phyloP scores from a whole-genome alignment of 2,113 vertebrate species.

The Lonchura striata region DNA sequence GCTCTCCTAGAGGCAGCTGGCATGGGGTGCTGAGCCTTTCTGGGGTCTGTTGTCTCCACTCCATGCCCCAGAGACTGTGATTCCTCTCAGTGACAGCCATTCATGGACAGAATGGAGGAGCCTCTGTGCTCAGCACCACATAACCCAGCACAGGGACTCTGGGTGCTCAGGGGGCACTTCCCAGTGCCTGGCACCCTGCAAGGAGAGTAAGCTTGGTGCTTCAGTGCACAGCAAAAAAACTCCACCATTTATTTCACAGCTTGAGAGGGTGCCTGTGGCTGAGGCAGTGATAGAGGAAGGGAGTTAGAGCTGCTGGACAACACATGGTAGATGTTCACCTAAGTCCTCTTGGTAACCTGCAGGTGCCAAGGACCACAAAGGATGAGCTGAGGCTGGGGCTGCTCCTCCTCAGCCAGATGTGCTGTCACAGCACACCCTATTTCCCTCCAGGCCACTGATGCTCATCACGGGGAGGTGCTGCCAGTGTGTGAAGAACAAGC shows the following conservation, averaged over 20 bases:
- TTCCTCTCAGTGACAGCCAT: background rate
- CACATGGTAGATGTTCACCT: background rate
- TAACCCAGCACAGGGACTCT: background rate
- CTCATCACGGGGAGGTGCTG: background rate
- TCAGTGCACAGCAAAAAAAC: background rate
- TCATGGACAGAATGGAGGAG: background rate
- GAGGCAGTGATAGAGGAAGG: background rate
- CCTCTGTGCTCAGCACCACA: rapidly evolving
- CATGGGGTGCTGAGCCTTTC: background rate
- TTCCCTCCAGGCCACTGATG: background rate
- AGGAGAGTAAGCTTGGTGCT: background rate
- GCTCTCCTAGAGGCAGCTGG: background rate
- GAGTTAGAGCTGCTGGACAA: background rate
- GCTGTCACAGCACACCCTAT: background rate
- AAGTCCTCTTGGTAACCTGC: background rate
- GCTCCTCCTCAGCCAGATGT: background rate
- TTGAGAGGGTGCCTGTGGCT: background rate
- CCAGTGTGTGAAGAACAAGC: background rate
- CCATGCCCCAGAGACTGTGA: rapidly evolving
- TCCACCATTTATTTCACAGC: background rate
- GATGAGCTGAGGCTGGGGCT: background rate
- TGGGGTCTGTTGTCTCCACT: background rate
- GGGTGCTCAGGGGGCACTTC: background rate
- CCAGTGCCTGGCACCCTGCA: background rate
- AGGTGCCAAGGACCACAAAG: background rate